These are phyloP conservation scores for Drosophila prostipennis DNA, from an alignment of 2,888 invertebrate genomes.

Conservation along the genomic window DNA sequence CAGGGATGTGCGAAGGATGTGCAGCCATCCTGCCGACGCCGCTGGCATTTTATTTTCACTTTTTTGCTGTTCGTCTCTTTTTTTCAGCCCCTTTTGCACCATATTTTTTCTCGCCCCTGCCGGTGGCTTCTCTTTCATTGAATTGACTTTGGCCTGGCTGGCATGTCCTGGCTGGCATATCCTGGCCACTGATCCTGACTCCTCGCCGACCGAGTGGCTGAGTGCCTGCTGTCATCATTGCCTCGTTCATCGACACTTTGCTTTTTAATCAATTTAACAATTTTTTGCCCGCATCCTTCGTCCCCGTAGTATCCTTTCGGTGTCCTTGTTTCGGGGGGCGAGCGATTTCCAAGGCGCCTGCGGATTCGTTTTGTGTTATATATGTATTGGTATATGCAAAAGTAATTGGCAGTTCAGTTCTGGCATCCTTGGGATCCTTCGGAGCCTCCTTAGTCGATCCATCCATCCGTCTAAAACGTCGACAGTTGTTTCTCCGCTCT, in stretches of 20 bases:
- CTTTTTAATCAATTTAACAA: constrained; percentile 82
- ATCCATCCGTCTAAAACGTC: constrained; percentile 51
- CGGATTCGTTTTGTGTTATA: constrained; percentile 21
- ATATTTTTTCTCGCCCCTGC: constrained; percentile 6
- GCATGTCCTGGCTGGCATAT: constrained; percentile 29
- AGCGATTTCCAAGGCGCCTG: constrained; percentile 18
- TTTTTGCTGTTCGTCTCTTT: neutral
- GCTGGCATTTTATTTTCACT: neutral
- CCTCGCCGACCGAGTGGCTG: constrained; percentile 27
- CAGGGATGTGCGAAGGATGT: constrained; percentile 3
- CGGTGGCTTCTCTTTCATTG: constrained; percentile 24
- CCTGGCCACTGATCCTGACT: constrained; percentile 47
- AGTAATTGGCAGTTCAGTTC: constrained; percentile 67
- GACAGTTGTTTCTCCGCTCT: constrained; percentile 33
- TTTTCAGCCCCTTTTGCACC: neutral
- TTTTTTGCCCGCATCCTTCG: constrained; percentile 46
- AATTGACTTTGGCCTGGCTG: constrained; percentile 54
- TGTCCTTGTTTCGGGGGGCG: constrained; percentile 21
- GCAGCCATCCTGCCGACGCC: constrained; percentile 22
- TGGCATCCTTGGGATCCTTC: constrained; percentile 24
- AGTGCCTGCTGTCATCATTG: constrained; percentile 73
- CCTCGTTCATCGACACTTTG: constrained; percentile 80
- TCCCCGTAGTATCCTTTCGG: too few species aligned
- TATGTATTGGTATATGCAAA: constrained; percentile 56
- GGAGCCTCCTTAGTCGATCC: constrained; percentile 2